These are phyloP conservation scores for Amblyjoppa proteus DNA, from an alignment of 2,888 invertebrate genomes.

Conservation along the genomic window DNA sequence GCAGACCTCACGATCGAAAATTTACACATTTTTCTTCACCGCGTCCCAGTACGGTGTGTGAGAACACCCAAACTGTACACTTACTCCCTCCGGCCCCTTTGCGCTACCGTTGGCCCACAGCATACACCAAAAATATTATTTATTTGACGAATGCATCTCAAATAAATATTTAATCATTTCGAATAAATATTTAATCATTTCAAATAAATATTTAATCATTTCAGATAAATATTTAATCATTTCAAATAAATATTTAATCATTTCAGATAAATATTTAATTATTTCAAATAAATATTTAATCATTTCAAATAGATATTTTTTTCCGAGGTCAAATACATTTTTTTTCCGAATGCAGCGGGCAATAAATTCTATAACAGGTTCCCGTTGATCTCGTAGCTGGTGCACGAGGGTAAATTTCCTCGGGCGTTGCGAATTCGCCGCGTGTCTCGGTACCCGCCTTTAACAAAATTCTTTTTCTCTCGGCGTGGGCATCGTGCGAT, in stretches of 20 bases:
- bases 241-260: no score
- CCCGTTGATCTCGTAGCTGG: constrained; percentile 32
- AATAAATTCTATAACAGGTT: constrained; percentile 56
- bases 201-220: not conserved
- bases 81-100: not conserved
- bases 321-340: not conserved
- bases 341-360: not conserved
- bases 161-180: not conserved
- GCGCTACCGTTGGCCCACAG: not conserved
- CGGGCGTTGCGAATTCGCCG: constrained; percentile 77
- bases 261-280: no score
- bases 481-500: constrained; percentile 53
- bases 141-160: not conserved
- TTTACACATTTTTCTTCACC: constrained; percentile 30
- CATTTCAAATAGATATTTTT: not conserved
- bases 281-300: not conserved
- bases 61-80: not conserved
- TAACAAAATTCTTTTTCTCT: constrained; percentile 55
- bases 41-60: not conserved
- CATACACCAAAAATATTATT: not conserved
- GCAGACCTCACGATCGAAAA: constrained; percentile 8
- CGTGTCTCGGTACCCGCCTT: constrained; percentile 65
- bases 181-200: not conserved
- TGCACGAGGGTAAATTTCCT: constrained; percentile 55
- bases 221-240: not conserved